Evolutionary conservation across 2,888 invertebrate species (phyloP), one percentile per base, ranked within the genome.

Genomic region (Chloroclystis v-ata): DNA sequence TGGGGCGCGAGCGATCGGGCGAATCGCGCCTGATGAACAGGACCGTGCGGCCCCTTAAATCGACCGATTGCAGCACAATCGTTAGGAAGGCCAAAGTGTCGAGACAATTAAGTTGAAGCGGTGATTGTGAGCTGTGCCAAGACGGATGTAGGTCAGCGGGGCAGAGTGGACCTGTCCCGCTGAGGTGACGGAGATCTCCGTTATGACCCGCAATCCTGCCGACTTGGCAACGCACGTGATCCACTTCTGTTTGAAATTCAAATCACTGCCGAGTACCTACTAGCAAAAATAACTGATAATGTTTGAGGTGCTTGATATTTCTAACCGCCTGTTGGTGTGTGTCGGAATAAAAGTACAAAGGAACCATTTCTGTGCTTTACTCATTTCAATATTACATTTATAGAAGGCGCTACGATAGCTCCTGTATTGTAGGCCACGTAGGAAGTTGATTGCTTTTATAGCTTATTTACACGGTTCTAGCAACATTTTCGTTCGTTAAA

Each of bases 21-120:
- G 38, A 28, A 35, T 26, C 28, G 41, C 48, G 29, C n/a, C 40
- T 38, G 69, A 64, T 68, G 60, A 66, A 65, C 72, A 65, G 71
- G 72, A 67, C 67, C 67, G 47, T 47, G 43, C 54, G 61, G 32
- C 79, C 78, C 72, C 82, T 83, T 81, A 82, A 80, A 84, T 82
- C 83, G 80, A 72, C 76, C 80, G 84, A 83, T 82, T 85, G 85
- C 82, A 71, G 80, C 80, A 74, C 77, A 78, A 78, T 87, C 85
- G 85, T 86, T 87, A 87, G 82, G 82, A 81, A 75, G 75, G 79
- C 75, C 81, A 73, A 78, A 86, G 87, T 86, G 86, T 83, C 84
- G 82, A 78, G 76, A 87, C 85, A 87, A 87, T 87, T 87, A 87
- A 86, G 85, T 82, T 84, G 84, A 84, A 86, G 86, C 86, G 83